Base-by-base conservation (phyloP, 2,797 vertebrate genomes). In the Botia almorhae region DNA sequence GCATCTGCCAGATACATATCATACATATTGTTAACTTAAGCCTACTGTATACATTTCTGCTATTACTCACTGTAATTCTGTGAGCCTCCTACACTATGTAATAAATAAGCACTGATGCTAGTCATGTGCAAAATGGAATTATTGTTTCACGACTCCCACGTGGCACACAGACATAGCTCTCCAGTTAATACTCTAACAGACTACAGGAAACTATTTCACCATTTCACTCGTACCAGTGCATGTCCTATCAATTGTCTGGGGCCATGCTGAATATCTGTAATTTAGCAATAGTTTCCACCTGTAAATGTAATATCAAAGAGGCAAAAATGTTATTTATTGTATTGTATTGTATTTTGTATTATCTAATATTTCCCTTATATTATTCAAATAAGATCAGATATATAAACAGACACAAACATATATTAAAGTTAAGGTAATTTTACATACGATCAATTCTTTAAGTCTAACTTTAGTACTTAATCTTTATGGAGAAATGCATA, bases 151-250 rank as follows among this genome's bases (percentile, higher is more conserved):
- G 0, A n/a, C 21, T 60, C 43, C 23, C 23, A 51, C 29, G 67
- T 43, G 76, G 77, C 53, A 72, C 65, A 81, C 17, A 68, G 7
- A 55, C 48, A 85, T 21, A 48, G 71, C 51, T 58, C 71, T 58
- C 43, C n/a, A 23, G 72, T 71, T 74, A 83, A 80, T 74, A 69
- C 73, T 74, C 8, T 8, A 85, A 81, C 46, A 81, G 55, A 61
- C 61, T 23, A 60, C 21, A 4, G 43, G 29, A 69, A 85, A 56
- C 36, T 12, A 46, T 68, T 70, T 60, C 12, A 76, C 53, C n/a
- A 60, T 79, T 33, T 50, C 53, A 76, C 36, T 76, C 48, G 29
- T 33, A 14, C n/a, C 46, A 23, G 13, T 16, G 53, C 48, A 39
- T 64, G 11, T 70, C 14, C 7, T 21, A 67, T 51, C 16, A 76